Conservation (phyloP, 1,140 invertebrate genomes). For the Stegodyphus dumicola region DNA sequence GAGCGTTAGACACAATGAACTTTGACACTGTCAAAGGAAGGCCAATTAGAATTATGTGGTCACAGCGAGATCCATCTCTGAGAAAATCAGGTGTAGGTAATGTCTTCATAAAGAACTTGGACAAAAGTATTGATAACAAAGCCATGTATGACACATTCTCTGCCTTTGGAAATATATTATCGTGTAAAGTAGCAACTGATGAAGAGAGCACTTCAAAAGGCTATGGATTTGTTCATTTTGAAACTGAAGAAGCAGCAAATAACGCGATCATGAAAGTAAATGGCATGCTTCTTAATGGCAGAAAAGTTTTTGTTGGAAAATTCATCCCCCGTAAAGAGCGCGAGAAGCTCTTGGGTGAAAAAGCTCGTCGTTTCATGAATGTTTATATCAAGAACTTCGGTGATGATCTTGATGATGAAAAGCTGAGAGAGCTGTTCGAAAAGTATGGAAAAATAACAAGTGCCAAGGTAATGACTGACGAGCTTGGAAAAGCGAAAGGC, state of each 20-base stretch:
- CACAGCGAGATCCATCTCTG: slow-evolving; percentile 97
- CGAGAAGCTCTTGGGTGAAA: slow-evolving; percentile 97
- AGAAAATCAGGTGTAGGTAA: slow-evolving; percentile 99
- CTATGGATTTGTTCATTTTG: slow-evolving; percentile 99
- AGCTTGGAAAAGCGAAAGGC: too few relatives aligned
- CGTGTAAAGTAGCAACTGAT: slow-evolving; percentile 82
- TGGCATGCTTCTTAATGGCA: slow-evolving; percentile 93
- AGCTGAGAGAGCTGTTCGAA: slow-evolving; percentile 93
- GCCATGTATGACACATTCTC: slow-evolving; percentile 99
- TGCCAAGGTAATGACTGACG: too few relatives aligned
- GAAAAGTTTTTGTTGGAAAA: slow-evolving; percentile 95
- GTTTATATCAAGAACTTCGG: slow-evolving; percentile 99
- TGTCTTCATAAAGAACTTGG: slow-evolving; percentile 99
- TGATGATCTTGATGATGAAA: slow-evolving; percentile 93
- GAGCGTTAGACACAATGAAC: slow-evolving; percentile 99
- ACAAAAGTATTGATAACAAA: slow-evolving; percentile 99
- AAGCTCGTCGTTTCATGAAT: slow-evolving; percentile 97
- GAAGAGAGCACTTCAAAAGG: slow-evolving; percentile 96
- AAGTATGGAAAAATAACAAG: slow-evolving; percentile 91
- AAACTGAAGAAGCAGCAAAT: slow-evolving; percentile 98
- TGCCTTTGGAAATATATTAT: slow-evolving; percentile 94
- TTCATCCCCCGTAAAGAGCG: slow-evolving; percentile 98
- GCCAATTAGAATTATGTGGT: slow-evolving; percentile 99
- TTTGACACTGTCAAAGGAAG: slow-evolving; percentile 97
- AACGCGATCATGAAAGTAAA: slow-evolving; percentile 83